These are phyloP conservation scores for Drosophila rellima DNA, from an alignment of 2,888 invertebrate species.

Conservation along the genomic window DNA sequence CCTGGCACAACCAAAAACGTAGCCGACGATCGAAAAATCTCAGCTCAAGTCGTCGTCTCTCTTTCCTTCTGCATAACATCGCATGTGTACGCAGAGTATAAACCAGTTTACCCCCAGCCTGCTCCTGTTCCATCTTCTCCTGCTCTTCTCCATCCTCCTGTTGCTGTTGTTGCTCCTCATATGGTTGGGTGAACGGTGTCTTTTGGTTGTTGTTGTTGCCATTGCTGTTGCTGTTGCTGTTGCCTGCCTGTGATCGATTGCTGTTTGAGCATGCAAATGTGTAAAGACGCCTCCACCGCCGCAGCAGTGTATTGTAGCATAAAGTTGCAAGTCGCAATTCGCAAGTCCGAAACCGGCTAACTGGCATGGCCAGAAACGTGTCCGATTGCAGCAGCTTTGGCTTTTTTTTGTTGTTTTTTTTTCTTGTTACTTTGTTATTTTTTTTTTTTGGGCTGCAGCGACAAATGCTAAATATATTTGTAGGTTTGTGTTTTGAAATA, in stretches of 20 bases:
- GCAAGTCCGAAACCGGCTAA: conserved; percentile 70
- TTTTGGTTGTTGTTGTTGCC: conserved; percentile 50
- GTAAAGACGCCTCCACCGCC: conserved; percentile 81
- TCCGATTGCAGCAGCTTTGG: conserved; percentile 60
- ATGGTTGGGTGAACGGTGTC: no score
- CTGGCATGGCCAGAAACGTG: conserved; percentile 65
- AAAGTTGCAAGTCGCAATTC: conserved; percentile 51
- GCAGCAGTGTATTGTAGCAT: conserved; percentile 25
- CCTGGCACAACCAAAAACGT: conserved; percentile 62
- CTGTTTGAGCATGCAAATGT: conserved; percentile 82
- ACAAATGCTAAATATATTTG: conserved; percentile 80
- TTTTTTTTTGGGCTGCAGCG: conserved; percentile 44
- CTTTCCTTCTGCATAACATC: conserved; percentile 41
- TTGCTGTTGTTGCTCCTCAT: background rate
- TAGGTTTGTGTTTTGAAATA: conserved; percentile 71
- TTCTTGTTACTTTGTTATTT: background rate
- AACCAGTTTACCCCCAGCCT: conserved; percentile 60
- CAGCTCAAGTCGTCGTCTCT: conserved; percentile 30
- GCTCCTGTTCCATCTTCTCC: conserved; percentile 10
- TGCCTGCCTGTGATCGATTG: conserved; percentile 75
- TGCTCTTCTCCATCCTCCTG: background rate
- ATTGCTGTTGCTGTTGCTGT: conserved; percentile 52
- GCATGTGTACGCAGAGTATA: conserved; percentile 69
- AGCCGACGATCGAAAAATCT: conserved; percentile 58
- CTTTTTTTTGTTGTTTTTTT: conserved; percentile 8